Evolutionary conservation across 2,113 vertebrate genomes (phyloP), one percentile per base, ranked within the genome.

Genomic region (Mastomys coucha): DNA sequence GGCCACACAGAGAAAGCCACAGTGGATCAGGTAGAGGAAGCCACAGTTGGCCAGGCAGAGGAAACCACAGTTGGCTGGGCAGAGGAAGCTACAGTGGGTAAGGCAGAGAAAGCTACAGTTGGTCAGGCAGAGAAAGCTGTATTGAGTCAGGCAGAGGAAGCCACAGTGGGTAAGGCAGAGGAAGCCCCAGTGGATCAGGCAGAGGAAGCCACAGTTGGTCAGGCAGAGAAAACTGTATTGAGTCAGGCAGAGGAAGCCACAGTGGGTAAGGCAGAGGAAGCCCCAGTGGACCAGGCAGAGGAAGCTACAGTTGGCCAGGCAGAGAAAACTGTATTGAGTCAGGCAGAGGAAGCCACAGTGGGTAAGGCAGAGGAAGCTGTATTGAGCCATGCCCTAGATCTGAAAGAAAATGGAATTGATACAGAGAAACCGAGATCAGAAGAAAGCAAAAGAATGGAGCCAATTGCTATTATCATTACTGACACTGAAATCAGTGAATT

Each of bases 401-500:
- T 95, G 28, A 95, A 97, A 96, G 97, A 95, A 7, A 97, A 96
- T 13, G 92, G 91, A 31, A 70, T 2, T 2, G 65, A 51, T 75
- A 36, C 93, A 96, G 96, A 97, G 93, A 94, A 93, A 96, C 95
- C 95, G 96, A 93, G 89, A 20, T 75, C 88, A 8, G 98, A 98
- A 96, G 97, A 97, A 81, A 98, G 89, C 2, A 6, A 49, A 11
- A 95, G 0, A 93, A 97, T 96, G 92, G 98, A 31, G 81, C 98
- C 98, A 60, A 98, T 98, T 10, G 91, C 98, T 96, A 99, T 99
- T 0, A 91, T 99, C 92, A 98, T 99, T 87, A 99, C 98, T 6
- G 97, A 99, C 97, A 99, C 98, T 0, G 98, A 99, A 96, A 98
- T 98, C 0, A 98, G 98, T 96, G 98, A 99, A 92, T 98, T 98